Evolutionary conservation across 2,797 vertebrate species (phyloP).

Genomic region (Pitangus sulphuratus): DNA sequence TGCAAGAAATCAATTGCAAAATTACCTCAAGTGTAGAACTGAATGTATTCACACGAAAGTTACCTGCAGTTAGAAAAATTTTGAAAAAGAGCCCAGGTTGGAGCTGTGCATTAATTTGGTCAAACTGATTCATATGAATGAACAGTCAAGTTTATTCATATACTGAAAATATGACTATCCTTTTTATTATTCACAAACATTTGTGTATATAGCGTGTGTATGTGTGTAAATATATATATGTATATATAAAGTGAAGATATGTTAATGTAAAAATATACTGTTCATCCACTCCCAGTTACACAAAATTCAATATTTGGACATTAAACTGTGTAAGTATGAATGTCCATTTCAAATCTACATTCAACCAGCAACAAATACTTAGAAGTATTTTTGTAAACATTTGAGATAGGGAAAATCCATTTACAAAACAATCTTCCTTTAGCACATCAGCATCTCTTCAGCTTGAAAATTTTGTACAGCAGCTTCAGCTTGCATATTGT

Average conservation of each 20-base stretch:
- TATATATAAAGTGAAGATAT: conserved; percentile 76
- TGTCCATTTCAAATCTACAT: conserved; percentile 77
- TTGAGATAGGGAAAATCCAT: conserved; percentile 61
- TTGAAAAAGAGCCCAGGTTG: conserved; percentile 73
- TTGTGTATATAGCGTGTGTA: conserved; percentile 53
- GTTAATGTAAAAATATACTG: conserved; percentile 78
- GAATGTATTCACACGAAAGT: conserved; percentile 64
- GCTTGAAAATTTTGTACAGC: conserved; percentile 41
- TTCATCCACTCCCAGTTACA: conserved; percentile 70
- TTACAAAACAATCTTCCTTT: conserved; percentile 57
- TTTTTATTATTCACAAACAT: conserved; percentile 78
- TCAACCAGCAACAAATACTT: conserved; percentile 78
- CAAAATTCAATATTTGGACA: conserved; percentile 67
- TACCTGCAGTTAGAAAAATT: conserved; percentile 76
- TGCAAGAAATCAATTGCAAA: conserved; percentile 72
- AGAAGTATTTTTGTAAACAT: conserved; percentile 79
- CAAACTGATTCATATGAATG: conserved; percentile 69
- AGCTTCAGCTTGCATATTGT: conserved; percentile 21
- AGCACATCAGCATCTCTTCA: conserved; percentile 62
- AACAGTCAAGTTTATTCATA: conserved; percentile 72
- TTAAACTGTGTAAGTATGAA: conserved; percentile 63
- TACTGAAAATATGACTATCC: conserved; percentile 76
- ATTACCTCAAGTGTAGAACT: conserved; percentile 63
- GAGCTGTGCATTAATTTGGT: conserved; percentile 73
- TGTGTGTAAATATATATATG: conserved; percentile 70